Base-by-base conservation (phyloP, 1,140 invertebrate species). In the Eriosoma lanigerum region DNA sequence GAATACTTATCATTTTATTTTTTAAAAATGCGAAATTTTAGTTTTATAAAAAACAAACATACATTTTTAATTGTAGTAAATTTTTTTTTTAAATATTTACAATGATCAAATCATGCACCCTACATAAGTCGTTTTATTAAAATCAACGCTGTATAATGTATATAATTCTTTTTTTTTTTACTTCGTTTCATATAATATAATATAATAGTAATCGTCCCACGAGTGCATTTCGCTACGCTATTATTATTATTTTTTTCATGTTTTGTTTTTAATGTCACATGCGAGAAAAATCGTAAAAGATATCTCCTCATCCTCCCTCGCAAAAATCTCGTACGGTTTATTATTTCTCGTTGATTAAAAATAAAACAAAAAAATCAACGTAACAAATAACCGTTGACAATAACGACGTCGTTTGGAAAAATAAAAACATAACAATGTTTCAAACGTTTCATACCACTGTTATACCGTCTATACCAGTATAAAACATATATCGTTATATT, bases 261-360 rank as follows among this genome's bases (percentile, higher is more conserved):
- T 48, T 48, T 68, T 68, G 0, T 76, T 73, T 73, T 76, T 58
- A 76, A 44, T 38, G 54, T 44, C 52, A n/a, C n/a, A 17, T 54
- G 26, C 26, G 26, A 32, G 19, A 32, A 54, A 73, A 32, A n/a
- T 54, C 48, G 70, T 73, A 73, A 73, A 54, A 48, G 19, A n/a
- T n/a, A n/a, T n/a, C n/a, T n/a, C n/a, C n/a, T 29, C 26, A 9
- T 17, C 10, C 29, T 19, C 1, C 12, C 13, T 29, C 1, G 5
- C 9, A 64, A 38, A 19, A 19, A 64, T 64, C 19, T 64, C 32
- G 19, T 62, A 12, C n/a, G 21, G 29, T 54, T 75, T 54, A 75
- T n/a, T 75, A 38, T 58, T 29, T 3, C 13, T 54, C 0, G 54
- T 76, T 76, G 32, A 58, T 76, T 76, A 76, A 44, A 76, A 76